Evolutionary conservation across 2,888 invertebrate genomes (phyloP).

Genomic region (Thera britannica): DNA sequence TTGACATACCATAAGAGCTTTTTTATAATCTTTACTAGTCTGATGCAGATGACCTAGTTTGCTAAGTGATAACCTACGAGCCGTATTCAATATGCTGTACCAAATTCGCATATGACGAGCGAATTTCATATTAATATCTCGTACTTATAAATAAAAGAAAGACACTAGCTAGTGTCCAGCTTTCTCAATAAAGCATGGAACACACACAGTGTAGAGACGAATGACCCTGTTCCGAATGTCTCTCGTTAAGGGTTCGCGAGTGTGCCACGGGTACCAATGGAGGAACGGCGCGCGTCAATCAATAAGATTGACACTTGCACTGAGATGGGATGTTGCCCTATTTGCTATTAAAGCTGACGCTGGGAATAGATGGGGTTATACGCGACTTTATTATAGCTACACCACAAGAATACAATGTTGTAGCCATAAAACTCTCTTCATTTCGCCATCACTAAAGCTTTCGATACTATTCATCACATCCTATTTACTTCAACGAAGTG

Average conservation of each 20-base stretch:
- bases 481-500: slow-evolving; percentile 15
- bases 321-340: slow-evolving; percentile 30
- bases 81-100: not conserved
- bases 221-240: slow-evolving; percentile 42
- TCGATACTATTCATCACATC: slow-evolving; percentile 18
- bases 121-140: not conserved
- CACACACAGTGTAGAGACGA: slow-evolving; percentile 41
- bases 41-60: not conserved
- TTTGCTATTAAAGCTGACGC: slow-evolving; percentile 14
- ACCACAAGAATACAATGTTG: not conserved
- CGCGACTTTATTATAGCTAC: not conserved
- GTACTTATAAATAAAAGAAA: no score
- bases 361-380: not conserved
- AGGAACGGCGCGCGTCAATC: slow-evolving; percentile 31
- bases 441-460: slow-evolving; percentile 16
- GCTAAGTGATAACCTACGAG: not conserved
- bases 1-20: slow-evolving; percentile 1
- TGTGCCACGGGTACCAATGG: slow-evolving; percentile 26
- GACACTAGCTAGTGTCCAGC: not conserved
- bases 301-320: slow-evolving; percentile 31
- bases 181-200: slow-evolving; percentile 35
- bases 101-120: not conserved
- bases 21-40: not conserved
- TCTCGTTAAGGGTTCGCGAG: slow-evolving; percentile 47
- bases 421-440: not conserved